phyloP scores from a whole-genome alignment of 2,797 vertebrate genomes.

The Trachurus trachurus region DNA sequence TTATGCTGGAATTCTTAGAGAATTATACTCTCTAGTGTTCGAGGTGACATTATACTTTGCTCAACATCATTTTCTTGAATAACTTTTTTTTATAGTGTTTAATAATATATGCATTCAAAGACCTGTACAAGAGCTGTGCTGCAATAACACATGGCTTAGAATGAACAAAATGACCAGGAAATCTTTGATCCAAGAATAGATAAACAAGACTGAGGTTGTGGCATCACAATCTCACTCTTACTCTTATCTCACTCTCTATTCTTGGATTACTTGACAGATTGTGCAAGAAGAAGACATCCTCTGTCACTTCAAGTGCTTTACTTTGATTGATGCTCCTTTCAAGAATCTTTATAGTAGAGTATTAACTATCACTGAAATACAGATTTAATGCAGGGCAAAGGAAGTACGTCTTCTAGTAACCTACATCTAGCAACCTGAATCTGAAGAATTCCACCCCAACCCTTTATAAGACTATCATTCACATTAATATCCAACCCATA shows the following conservation, averaged over 20 bases:
- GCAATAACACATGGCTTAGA: not conserved
- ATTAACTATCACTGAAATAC: not conserved
- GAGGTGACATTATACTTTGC: not conserved
- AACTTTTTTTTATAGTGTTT: not conserved
- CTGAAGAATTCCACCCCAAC: not conserved
- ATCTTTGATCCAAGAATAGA: not conserved
- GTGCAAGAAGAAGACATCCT: not conserved
- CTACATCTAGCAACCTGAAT: not conserved
- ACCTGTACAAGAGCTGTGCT: not conserved
- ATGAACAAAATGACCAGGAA: not conserved
- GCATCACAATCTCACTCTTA: too few species aligned
- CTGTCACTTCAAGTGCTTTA: not conserved
- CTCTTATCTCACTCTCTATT: too few species aligned
- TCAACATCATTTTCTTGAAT: not conserved
- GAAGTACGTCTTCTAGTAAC: not conserved
- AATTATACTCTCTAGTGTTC: slow-evolving; percentile 3
- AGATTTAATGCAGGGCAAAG: not conserved
- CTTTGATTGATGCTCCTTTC: not conserved
- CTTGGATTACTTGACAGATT: not conserved
- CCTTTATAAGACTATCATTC: not conserved
- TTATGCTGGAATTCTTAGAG: slow-evolving; percentile 17
- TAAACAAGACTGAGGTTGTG: not conserved
- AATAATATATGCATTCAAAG: not conserved
- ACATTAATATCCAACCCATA: not conserved
- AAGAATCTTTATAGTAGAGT: not conserved